A percentile compares a stretch with the other conserved stretches of the same genome.
Conservation (phyloP, 53 echinoderm and acorn worm species). For the Actinopyga echinites region DNA sequence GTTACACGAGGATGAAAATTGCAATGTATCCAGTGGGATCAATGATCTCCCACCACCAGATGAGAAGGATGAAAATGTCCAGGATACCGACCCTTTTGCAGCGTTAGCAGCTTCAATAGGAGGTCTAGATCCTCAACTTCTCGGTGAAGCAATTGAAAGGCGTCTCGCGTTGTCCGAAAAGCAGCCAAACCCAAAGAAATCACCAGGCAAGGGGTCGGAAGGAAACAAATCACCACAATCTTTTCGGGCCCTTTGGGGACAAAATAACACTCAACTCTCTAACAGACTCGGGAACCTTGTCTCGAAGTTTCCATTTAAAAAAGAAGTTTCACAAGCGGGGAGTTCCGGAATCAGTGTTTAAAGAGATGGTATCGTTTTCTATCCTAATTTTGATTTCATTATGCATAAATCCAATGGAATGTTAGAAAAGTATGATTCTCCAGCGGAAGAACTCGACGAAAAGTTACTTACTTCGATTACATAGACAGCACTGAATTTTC, state of each 20-base stretch:
- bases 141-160: slow-evolving; percentile 95
- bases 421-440: too few species aligned
- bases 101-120: slow-evolving; percentile 26
- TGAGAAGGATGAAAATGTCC: slow-evolving; percentile 49
- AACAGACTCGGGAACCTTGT: slow-evolving; percentile 74
- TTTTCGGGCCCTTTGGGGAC: slow-evolving; percentile 74
- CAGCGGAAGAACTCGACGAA: too few species aligned
- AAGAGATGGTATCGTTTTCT: neutral
- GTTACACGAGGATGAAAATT: slow-evolving; percentile 67
- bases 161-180: slow-evolving; percentile 68
- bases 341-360: slow-evolving; percentile 29
- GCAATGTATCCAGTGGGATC: slow-evolving; percentile 50
- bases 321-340: slow-evolving; percentile 48
- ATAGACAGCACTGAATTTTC: too few species aligned
- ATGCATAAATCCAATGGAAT: too few species aligned
- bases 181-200: slow-evolving; percentile 45
- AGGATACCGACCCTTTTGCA: slow-evolving; percentile 12
- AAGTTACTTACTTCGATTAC: too few species aligned
- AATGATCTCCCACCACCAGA: slow-evolving; percentile 41
- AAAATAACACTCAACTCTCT: slow-evolving; percentile 67
- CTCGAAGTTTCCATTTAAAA: slow-evolving; percentile 82
- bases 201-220: slow-evolving; percentile 55
- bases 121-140: slow-evolving; percentile 83
- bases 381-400: too few species aligned
- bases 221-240: slow-evolving; percentile 71